Conservation (phyloP, 2,797 vertebrate species). For the Lateolabrax maculatus region DNA sequence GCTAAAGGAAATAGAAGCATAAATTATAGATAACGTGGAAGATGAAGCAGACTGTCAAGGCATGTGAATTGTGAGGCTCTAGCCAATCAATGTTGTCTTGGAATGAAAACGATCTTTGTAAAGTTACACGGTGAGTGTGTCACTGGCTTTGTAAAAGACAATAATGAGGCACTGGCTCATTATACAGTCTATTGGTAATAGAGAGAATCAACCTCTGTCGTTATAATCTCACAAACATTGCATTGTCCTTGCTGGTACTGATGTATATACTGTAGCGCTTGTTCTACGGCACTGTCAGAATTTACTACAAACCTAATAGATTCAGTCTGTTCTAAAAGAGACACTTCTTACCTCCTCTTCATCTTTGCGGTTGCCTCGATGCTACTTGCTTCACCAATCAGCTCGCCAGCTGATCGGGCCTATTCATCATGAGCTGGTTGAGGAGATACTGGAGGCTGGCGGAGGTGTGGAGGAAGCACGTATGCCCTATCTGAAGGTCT, state of each 20-base stretch:
- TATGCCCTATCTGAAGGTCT: slow-evolving; percentile 76
- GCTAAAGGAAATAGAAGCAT: slow-evolving; percentile 28
- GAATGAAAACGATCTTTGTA: slow-evolving; percentile 17
- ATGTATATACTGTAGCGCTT: slow-evolving; percentile 37
- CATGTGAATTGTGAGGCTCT: slow-evolving; percentile 17
- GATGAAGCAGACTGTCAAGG: slow-evolving; percentile 28
- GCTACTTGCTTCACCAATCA: slow-evolving; percentile 71
- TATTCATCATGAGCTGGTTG: slow-evolving; percentile 79
- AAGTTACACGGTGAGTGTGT: slow-evolving; percentile 16
- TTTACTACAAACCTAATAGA: slow-evolving; percentile 53
- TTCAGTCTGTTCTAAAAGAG: slow-evolving; percentile 58
- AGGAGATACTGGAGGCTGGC: slow-evolving; percentile 66
- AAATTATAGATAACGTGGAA: slow-evolving; percentile 43
- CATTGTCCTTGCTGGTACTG: slow-evolving; percentile 41
- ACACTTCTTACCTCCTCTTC: slow-evolving; percentile 59
- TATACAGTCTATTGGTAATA: slow-evolving; percentile 13
- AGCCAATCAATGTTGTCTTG: slow-evolving; percentile 6
- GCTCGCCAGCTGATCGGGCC: slow-evolving; percentile 60
- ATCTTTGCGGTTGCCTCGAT: slow-evolving; percentile 60
- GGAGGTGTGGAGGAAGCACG: slow-evolving; percentile 64
- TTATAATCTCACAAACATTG: slow-evolving; percentile 24
- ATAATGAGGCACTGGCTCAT: slow-evolving; percentile 14
- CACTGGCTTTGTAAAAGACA: slow-evolving; percentile 18
- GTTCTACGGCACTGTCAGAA: slow-evolving; percentile 41
- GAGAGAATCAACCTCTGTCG: slow-evolving; percentile 21